These are phyloP conservation scores for Paramisgurnus dabryanus DNA, from an alignment of 2,113 vertebrate species.

Conservation along the genomic window DNA sequence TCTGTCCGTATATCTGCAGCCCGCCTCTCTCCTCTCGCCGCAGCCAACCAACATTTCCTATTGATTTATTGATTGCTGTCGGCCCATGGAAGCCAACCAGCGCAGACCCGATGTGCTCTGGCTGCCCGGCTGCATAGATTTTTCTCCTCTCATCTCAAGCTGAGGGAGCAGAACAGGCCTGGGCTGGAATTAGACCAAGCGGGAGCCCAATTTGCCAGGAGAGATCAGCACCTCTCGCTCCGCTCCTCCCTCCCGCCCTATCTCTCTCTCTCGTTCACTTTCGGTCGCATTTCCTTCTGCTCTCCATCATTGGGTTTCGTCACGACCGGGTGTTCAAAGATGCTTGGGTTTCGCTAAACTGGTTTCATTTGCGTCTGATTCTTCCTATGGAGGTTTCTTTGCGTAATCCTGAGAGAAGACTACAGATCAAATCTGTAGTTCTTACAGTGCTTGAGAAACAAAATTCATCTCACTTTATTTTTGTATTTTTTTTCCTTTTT, in stretches of 20 bases:
- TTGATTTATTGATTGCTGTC: constrained; percentile 98
- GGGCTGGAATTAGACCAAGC: constrained; percentile 88
- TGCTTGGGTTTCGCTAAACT: neutral
- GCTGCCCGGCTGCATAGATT: constrained; percentile 82
- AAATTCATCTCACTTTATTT: too few species aligned
- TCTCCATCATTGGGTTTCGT: neutral
- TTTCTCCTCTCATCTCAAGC: constrained; percentile 78
- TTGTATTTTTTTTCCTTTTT: too few species aligned
- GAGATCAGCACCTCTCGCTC: constrained; percentile 58
- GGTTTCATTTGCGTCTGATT: neutral
- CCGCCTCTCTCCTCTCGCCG: constrained; percentile 90
- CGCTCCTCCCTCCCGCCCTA: constrained; percentile 50
- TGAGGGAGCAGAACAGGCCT: constrained; percentile 75
- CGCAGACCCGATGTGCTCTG: constrained; percentile 85
- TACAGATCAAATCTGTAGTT: too few species aligned
- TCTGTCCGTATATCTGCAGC: constrained; percentile 89
- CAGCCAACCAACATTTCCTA: constrained; percentile 95
- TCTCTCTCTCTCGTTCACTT: constrained; percentile 29
- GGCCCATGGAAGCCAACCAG: constrained; percentile 87
- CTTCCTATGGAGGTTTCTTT: neutral
- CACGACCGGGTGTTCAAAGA: too few species aligned
- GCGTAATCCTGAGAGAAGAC: too few species aligned
- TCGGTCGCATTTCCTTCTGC: constrained; percentile 19
- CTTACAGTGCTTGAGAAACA: too few species aligned
- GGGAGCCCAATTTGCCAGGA: constrained; percentile 84